Base-by-base conservation (phyloP, 2,797 vertebrate species). In the Cercopithecus hamlyni region DNA sequence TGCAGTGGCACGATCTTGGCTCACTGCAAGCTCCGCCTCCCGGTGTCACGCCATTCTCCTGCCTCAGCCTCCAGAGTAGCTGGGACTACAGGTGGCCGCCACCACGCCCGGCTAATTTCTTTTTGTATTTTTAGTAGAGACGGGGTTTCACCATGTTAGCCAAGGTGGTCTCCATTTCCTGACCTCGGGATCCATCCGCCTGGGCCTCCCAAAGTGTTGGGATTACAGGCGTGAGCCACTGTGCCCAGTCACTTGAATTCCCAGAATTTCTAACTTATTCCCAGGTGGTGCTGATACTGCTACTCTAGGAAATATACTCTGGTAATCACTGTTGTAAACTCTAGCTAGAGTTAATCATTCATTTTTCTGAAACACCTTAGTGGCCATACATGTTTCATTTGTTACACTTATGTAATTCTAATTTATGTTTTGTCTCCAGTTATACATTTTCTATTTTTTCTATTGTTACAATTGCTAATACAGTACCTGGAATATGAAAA, bases 1-100 rank as follows among this genome's bases (percentile, higher is more conserved):
- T 55, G 52, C 19, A 55, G 20, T 55, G 0, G 52, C 0, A 22
- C 0, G 0, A 55, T 22, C 52, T 8, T 3, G 0, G 52, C 52
- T 55, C 7, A 55, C 52, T 55, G 0, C 52, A 55, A 55, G 7
- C 20, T 55, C 52, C 7, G 2, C 20, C 52, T 55, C 2, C 7
- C 2, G 19, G 7, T 20, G 52, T 55, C 52, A 55, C 2, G 20
- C 52, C 52, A 55, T 55, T 55, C 20, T 55, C 52, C 52, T 55
- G 52, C 52, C 52, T 55, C 52, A 55, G 52, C 52, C 52, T 55
- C 52, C 20, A 0, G 7, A 55, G 52, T 55, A 22, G 7, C 19
- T 22, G 20, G 20, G 52, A 55, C 52, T 55, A 55, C 2, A 22
- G 20, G 52, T 0, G 2, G 20, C 7, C 20, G 2, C 20, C 20